Evolutionary conservation across 2,113 vertebrate species (phyloP).

Genomic region (Clinocottus analis): DNA sequence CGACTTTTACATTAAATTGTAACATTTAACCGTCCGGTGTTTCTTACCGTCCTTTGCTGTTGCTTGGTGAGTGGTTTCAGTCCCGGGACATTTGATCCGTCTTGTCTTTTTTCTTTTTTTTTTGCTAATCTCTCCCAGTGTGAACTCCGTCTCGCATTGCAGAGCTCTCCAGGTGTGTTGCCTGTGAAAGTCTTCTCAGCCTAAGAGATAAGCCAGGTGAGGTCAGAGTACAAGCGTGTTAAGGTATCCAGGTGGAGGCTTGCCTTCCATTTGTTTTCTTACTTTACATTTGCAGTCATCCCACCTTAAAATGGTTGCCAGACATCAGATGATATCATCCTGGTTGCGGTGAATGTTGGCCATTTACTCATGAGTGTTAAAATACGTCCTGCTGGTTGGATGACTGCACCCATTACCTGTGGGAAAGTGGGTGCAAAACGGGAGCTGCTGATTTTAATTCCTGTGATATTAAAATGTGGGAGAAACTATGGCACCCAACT

Average conservation of each 20-base stretch:
- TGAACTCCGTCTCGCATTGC: slow-evolving; percentile 25
- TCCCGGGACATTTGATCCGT: slow-evolving; percentile 2
- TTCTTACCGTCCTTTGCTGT: slow-evolving; percentile 46
- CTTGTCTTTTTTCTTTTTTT: background rate
- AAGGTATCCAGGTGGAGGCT: slow-evolving; percentile 39
- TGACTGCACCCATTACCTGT: slow-evolving; percentile 47
- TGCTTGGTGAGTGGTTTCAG: background rate
- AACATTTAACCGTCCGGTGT: background rate
- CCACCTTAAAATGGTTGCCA: slow-evolving; percentile 19
- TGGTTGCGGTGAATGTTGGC: slow-evolving; percentile 4
- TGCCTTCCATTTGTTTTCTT: background rate
- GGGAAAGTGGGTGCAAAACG: slow-evolving; percentile 1
- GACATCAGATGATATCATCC: slow-evolving; percentile 48
- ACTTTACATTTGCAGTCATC: slow-evolving; percentile 7
- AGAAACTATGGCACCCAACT: background rate
- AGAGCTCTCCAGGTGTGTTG: slow-evolving; percentile 57
- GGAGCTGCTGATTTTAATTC: slow-evolving; percentile 11
- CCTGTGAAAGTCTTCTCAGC: slow-evolving; percentile 43
- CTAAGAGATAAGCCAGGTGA: slow-evolving; percentile 46
- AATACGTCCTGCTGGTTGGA: slow-evolving; percentile 23
- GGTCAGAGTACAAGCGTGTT: slow-evolving; percentile 49
- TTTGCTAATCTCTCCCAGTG: background rate
- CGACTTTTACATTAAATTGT: background rate
- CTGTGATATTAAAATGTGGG: slow-evolving; percentile 1
- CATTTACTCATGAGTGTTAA: slow-evolving; percentile 39